phyloP scores from a whole-genome alignment of 2,888 invertebrate species.

The Polyommatus iphigenia region DNA sequence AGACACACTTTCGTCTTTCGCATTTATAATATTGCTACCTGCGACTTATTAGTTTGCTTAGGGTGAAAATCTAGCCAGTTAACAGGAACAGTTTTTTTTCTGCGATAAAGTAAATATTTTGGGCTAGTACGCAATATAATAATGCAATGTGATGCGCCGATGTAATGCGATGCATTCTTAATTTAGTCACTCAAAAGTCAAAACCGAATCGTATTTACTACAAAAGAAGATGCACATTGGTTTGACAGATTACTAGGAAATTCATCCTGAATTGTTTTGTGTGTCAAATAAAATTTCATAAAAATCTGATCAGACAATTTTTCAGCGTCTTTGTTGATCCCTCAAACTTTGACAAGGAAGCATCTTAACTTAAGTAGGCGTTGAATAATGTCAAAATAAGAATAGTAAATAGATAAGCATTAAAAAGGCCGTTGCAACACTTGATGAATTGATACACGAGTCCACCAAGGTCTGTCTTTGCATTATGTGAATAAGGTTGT shows the following conservation, averaged over 20 bases:
- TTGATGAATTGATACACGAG: neutral
- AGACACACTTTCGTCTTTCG: too few species aligned
- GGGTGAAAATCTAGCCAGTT: too few species aligned
- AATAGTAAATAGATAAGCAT: neutral
- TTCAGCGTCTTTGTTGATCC: neutral
- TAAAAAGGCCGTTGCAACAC: neutral
- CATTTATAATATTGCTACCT: neutral
- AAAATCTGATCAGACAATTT: neutral
- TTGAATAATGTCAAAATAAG: neutral
- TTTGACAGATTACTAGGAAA: too few species aligned
- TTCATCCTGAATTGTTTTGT: too few species aligned
- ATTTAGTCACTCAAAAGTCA: neutral
- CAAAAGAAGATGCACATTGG: too few species aligned
- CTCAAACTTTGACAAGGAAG: neutral
- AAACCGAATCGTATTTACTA: neutral
- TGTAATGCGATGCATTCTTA: neutral
- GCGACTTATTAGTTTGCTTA: neutral
- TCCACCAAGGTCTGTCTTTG: neutral
- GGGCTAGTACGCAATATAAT: neutral
- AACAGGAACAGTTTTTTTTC: too few species aligned
- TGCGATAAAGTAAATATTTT: too few species aligned
- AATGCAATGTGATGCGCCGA: neutral
- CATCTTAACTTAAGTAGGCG: neutral
- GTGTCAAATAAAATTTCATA: neutral
- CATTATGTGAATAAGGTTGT: slow-evolving; percentile 18